Percentiles rank a stretch among this genome's conserved stretches.
Evolutionary conservation across 2,888 invertebrate species (phyloP).

Genomic region (Stenolophus ochropezus): DNA sequence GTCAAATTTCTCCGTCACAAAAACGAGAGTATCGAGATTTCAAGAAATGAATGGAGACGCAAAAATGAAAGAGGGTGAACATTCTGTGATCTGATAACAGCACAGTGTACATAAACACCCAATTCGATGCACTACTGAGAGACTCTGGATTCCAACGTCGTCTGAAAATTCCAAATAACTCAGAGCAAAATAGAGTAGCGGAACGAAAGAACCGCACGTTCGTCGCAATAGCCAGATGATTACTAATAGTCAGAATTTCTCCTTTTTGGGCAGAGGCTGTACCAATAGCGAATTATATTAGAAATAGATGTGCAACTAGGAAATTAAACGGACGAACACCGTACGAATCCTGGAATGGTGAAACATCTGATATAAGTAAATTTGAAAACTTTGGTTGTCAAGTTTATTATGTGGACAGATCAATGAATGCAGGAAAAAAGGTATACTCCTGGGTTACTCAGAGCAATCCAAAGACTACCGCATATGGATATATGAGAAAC

Average conservation of each 20-base stretch:
- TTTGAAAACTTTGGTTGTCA: slow-evolving; percentile 61
- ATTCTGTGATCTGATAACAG: no score
- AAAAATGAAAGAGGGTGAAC: no score
- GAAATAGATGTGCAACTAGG: slow-evolving; percentile 64
- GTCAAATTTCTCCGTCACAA: no score
- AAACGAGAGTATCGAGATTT: no score
- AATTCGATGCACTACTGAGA: slow-evolving; percentile 45
- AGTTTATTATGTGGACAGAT: background rate
- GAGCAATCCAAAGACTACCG: slow-evolving; percentile 52
- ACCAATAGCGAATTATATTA: slow-evolving; percentile 62
- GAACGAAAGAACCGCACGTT: slow-evolving; percentile 61
- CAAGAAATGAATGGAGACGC: no score
- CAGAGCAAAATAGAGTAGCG: slow-evolving; percentile 29
- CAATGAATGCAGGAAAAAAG: slow-evolving; percentile 38
- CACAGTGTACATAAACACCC: no score
- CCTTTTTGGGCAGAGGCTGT: slow-evolving; percentile 56
- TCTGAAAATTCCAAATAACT: slow-evolving; percentile 62
- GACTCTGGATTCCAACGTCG: no score
- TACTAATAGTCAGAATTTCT: no score
- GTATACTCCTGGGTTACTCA: slow-evolving; percentile 57
- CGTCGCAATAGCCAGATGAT: slow-evolving; percentile 62
- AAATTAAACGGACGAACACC: slow-evolving; percentile 60
- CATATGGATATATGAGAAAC: slow-evolving; percentile 35
- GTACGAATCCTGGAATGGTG: slow-evolving; percentile 58
- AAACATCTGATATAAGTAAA: slow-evolving; percentile 49